Evolutionary conservation across 2,797 vertebrate species (phyloP).

Genomic region (Peromyscus melanophrys): DNA sequence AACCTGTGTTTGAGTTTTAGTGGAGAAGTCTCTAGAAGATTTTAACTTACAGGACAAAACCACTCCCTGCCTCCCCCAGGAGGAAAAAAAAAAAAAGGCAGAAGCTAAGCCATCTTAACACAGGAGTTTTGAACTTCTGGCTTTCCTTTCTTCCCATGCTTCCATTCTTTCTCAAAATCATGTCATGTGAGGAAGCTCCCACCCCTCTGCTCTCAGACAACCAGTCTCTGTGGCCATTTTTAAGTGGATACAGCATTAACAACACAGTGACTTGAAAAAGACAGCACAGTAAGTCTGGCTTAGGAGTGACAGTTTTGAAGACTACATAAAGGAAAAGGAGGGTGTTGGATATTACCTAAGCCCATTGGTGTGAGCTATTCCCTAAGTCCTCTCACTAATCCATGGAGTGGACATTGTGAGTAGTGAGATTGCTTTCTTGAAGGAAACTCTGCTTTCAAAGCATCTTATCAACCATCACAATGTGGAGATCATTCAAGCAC

Average conservation of each 20-base stretch:
- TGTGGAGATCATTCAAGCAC: background rate
- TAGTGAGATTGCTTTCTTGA: constrained; percentile 6
- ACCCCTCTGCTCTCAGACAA: background rate
- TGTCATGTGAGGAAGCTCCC: background rate
- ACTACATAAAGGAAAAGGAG: background rate
- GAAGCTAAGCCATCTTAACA: constrained; percentile 43
- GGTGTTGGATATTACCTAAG: background rate
- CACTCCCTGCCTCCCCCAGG: background rate
- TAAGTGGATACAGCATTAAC: background rate
- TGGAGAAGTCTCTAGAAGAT: constrained; percentile 48
- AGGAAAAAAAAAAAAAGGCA: background rate
- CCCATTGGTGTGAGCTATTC: background rate
- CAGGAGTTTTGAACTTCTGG: background rate
- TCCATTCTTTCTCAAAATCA: background rate
- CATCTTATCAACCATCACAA: background rate
- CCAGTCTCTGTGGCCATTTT: background rate
- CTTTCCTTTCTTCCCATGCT: background rate
- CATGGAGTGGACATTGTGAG: background rate
- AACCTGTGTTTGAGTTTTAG: constrained; percentile 53
- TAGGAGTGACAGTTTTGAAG: constrained; percentile 5
- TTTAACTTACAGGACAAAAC: background rate
- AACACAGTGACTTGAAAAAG: background rate
- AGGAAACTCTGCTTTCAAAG: constrained; percentile 25
- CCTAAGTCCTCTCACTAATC: background rate
- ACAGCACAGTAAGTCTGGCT: constrained; percentile 5